Conservation (phyloP, 2,113 vertebrate genomes). For the Callospermophilus lateralis region DNA sequence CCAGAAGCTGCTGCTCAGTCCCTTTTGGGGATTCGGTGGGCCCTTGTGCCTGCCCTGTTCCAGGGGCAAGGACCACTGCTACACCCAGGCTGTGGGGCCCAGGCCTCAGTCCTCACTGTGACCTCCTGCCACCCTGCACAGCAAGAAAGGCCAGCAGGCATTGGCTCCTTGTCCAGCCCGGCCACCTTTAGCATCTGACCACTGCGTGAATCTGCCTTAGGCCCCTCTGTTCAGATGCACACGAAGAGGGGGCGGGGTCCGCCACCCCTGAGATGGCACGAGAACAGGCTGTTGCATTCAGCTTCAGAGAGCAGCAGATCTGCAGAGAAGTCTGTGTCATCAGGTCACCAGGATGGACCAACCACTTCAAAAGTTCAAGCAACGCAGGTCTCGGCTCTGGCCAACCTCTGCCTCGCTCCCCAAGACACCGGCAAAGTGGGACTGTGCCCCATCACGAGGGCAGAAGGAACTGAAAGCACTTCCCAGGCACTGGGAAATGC, state of each 20-base stretch:
- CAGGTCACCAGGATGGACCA: neutral
- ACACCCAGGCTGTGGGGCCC: accelerated
- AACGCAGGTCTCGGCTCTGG: neutral
- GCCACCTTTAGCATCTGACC: too few species aligned
- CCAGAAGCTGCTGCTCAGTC: neutral
- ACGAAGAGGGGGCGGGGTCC: neutral
- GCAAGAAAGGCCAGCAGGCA: neutral
- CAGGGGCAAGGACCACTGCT: too few species aligned
- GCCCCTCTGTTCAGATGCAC: neutral
- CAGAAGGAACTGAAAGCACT: too few species aligned
- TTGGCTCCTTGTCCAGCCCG: accelerated
- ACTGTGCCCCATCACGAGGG: accelerated
- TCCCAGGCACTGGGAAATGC: accelerated
- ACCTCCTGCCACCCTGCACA: neutral
- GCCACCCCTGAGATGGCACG: neutral
- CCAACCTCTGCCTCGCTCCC: neutral
- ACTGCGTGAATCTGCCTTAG: too few species aligned
- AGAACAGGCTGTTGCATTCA: neutral
- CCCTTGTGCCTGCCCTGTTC: too few species aligned
- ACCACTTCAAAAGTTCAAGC: neutral
- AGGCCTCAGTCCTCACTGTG: neutral
- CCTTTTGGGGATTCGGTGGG: neutral
- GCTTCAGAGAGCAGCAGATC: neutral
- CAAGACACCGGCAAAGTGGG: too few species aligned
- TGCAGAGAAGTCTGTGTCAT: too few species aligned